phyloP scores from a whole-genome alignment of 2,113 vertebrate genomes.

The Typhlomys cinereus region DNA sequence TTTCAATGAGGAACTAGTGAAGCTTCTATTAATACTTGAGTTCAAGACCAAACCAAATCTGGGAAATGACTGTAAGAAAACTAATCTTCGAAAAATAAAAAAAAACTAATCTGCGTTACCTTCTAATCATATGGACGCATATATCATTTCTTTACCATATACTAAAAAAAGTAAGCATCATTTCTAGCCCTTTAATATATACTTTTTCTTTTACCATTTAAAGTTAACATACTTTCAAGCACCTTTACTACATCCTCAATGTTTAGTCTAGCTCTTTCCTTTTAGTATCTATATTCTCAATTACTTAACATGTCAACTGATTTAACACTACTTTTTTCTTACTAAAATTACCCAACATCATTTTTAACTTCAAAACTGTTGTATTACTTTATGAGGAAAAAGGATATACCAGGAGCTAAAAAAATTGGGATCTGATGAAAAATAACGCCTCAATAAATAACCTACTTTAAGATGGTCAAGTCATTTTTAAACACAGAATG shows the following conservation, averaged over 20 bases:
- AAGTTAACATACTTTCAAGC: background rate
- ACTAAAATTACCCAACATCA: conserved; percentile 33
- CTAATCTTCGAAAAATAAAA: too few species aligned
- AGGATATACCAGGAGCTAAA: conserved; percentile 12
- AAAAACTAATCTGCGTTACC: too few species aligned
- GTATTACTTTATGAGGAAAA: conserved; percentile 29
- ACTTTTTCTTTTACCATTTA: background rate
- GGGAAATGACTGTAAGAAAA: background rate
- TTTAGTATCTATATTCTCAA: background rate
- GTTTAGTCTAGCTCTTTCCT: background rate
- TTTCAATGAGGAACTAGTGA: background rate
- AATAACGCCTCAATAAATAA: conserved; percentile 18
- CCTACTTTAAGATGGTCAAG: background rate
- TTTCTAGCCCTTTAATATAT: background rate
- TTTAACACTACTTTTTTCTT: background rate
- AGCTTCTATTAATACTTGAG: background rate
- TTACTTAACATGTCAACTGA: background rate
- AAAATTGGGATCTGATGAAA: background rate
- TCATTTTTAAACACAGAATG: conserved; percentile 18
- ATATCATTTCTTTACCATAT: background rate
- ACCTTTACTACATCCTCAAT: background rate
- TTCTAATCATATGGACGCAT: background rate
- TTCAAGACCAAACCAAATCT: background rate
- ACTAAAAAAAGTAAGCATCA: background rate
- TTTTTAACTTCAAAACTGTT: background rate